Base-by-base conservation (phyloP, 2,888 invertebrate species). In the Hybos culiciformis region DNA sequence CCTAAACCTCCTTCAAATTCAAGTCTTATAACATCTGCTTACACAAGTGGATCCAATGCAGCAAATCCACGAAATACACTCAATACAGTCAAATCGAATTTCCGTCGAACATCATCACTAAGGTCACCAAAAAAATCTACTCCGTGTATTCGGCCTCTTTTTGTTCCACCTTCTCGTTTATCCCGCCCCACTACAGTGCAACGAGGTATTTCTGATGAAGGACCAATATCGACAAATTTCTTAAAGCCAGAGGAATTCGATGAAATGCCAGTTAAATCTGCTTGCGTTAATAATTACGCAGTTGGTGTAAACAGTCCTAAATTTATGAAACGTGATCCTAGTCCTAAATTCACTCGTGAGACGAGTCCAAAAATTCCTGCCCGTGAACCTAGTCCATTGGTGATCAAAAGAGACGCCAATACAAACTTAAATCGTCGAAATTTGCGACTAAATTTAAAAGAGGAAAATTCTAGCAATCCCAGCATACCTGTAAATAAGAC, bases 201-300 rank as follows among this genome's bases (percentile, higher is more conserved):
- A 44, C 59, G 66, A 1, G 67, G 66, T 1, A 59, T 67, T 32
- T 66, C 66, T 19, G 67, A 66, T 44, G 66, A 66, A 47, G 67
- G 66, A 3, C 66, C 66, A 37, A 67, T 66, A 44, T 66, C 67
- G 0, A 57, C 52, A 3, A 66, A 62, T 45, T 66, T 66, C 45
- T 55, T 67, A 12, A 66, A 65, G 46, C 62, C 67, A 1, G 65
- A 66, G 47, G 67, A 66, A 44, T 66, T 56, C 41, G 67, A 66
- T 38, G 66, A 66, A 50, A 64, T 67, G 61, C 66, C 66, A 0
- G 66, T 66, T 1, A 59, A 64, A 37, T 58, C 66, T 3, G 64
- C 59, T 5, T 66, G 66, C 42, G 61, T 57, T 37, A 66, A 64
- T 44, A 66, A 65, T 45, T 64, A 61, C 43, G 57, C 58, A 8